Evolutionary conservation across 2,797 vertebrate genomes (phyloP), one percentile per base, ranked within the genome.

Genomic region (Picus viridis): DNA sequence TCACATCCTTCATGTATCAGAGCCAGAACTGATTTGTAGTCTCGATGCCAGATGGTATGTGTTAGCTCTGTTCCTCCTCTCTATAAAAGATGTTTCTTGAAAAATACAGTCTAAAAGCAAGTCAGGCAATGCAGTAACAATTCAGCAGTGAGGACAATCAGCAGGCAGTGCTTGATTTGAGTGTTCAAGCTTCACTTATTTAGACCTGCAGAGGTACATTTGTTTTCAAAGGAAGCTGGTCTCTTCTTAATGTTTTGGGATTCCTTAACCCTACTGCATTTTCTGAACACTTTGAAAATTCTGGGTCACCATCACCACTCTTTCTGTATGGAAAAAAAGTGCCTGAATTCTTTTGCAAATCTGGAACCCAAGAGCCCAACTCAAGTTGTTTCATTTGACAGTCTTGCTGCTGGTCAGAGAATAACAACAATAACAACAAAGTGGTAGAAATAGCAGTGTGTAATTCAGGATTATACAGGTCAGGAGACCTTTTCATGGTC

Each of bases 291-390:
- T 51, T 67, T 24, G 58, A 34, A 88, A 90, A 70, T 70, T 76
- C 63, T 27, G 2, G 6, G 2, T 64, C 29, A 20, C 12, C 5
- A 3, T 24, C 4, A 1, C 10, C 3, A 5, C 26, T 12, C 4
- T 49, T 72, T 76, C 39, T 61, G 7, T 30, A 63, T 70, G 34
- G 17, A 36, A 56, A 71, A 39, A n/a, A 0, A 1, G 2, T 49
- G 8, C 8, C 29, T 12, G 11, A 77, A 41, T 34, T 7, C 6
- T 14, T 84, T 65, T 80, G 30, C 8, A 84, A 51, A 39, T 54
- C 12, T 74, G 32, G 12, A 10, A 53, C 29, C 49, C 5, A 7
- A 69, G 20, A 78, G 5, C 3, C 26, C 32, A 64, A 1, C 36
- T 61, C 32, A 36, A 87, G 29, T 9, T 47, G 13, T 8, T 67